These are phyloP conservation scores for Heterotilapia buettikoferi DNA, from an alignment of 2,113 vertebrate species.

Conservation along the genomic window DNA sequence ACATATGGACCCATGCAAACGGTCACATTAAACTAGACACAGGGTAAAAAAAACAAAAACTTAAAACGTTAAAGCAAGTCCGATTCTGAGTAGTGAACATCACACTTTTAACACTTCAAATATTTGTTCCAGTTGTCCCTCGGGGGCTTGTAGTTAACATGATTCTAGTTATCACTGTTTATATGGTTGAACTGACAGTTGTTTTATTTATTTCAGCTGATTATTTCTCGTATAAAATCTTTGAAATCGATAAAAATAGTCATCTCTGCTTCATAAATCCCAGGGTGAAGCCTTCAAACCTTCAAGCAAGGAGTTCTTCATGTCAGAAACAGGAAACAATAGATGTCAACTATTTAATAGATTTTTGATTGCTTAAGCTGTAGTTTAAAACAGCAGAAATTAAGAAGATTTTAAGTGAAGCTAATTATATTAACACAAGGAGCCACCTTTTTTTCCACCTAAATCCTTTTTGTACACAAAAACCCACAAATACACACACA, in stretches of 20 bases:
- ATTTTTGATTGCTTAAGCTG: neutral
- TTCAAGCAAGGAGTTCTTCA: neutral
- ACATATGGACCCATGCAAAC: constrained; percentile 15
- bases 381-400: neutral
- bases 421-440: neutral
- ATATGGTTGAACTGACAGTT: neutral
- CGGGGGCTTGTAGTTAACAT: neutral
- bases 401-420: neutral
- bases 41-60: neutral
- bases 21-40: neutral
- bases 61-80: neutral
- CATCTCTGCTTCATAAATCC: neutral
- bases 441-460: neutral
- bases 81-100: neutral
- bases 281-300: neutral
- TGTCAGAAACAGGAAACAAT: neutral
- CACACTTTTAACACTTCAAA: neutral
- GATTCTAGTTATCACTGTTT: neutral
- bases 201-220: neutral
- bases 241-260: neutral
- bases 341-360: neutral
- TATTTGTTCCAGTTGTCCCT: neutral
- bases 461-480: neutral
- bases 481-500: neutral
- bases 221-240: neutral